phyloP scores from a whole-genome alignment of 1,140 invertebrate genomes.

The Akabosia matsudoensis region DNA sequence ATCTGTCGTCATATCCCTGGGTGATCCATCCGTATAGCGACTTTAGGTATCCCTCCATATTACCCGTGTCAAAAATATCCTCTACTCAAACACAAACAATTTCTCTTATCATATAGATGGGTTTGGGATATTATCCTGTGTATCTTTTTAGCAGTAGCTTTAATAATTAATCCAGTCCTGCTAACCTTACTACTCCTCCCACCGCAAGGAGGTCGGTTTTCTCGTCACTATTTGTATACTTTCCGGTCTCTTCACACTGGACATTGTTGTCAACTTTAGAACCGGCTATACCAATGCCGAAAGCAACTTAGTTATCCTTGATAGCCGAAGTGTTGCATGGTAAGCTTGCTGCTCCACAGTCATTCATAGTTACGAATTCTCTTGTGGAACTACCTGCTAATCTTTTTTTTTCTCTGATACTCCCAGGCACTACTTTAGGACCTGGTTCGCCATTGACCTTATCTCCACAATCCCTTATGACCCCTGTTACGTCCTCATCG shows the following conservation, averaged over 20 bases:
- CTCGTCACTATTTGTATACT: too few species aligned
- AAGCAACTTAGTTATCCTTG: slow-evolving; percentile 31
- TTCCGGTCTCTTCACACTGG: too few species aligned
- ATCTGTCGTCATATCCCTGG: slow-evolving; percentile 35
- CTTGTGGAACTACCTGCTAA: neutral
- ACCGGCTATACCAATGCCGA: slow-evolving; percentile 25
- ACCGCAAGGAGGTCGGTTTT: neutral
- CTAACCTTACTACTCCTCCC: neutral
- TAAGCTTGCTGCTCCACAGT: neutral
- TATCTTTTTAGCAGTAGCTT: slow-evolving; percentile 22
- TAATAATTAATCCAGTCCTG: slow-evolving; percentile 33
- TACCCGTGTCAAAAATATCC: too few species aligned
- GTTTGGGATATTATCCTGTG: slow-evolving; percentile 34
- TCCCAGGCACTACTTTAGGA: slow-evolving; percentile 25
- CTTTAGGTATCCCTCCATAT: slow-evolving; percentile 25
- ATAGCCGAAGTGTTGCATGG: neutral
- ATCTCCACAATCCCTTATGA: slow-evolving; percentile 40
- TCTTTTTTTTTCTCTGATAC: too few species aligned
- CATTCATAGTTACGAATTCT: neutral
- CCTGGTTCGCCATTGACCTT: slow-evolving; percentile 40
- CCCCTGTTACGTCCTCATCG: slow-evolving; percentile 13
- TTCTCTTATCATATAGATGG: slow-evolving; percentile 23
- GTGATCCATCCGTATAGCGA: slow-evolving; percentile 38
- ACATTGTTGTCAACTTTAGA: slow-evolving; percentile 40
- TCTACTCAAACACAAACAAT: too few species aligned